A percentile compares a stretch with the other conserved stretches of the same genome.
phyloP scores from a whole-genome alignment of 2,888 invertebrate genomes.

The Melanophora roralis region DNA sequence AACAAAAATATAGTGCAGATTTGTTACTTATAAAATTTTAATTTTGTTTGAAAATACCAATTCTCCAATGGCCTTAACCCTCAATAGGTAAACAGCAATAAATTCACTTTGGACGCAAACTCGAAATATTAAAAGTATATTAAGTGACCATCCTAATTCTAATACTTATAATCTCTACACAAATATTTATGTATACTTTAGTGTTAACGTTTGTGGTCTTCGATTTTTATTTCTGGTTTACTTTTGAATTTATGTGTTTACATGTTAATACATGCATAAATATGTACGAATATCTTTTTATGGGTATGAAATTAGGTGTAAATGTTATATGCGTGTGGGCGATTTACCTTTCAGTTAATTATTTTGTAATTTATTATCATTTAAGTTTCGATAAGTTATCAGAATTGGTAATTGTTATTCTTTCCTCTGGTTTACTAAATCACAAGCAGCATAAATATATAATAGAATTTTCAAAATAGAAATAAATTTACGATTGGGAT shows the following conservation, averaged over 20 bases:
- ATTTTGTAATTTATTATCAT: conserved; percentile 27
- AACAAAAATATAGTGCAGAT: too few relatives aligned
- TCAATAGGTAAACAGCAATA: not conserved
- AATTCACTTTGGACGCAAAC: not conserved
- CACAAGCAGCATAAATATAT: too few relatives aligned
- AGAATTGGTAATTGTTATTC: not conserved
- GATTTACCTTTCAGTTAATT: not conserved
- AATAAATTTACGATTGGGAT: too few relatives aligned
- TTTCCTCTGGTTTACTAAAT: not conserved
- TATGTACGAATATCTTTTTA: not conserved
- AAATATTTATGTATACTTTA: too few relatives aligned
- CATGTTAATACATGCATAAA: too few relatives aligned
- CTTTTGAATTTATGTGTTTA: not conserved
- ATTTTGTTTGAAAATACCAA: too few relatives aligned
- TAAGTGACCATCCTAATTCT: not conserved
- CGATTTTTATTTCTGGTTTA: not conserved
- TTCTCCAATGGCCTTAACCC: not conserved
- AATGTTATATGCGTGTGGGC: not conserved
- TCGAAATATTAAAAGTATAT: not conserved
- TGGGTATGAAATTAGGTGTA: not conserved
- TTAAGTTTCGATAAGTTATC: conserved; percentile 1
- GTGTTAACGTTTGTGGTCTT: not conserved
- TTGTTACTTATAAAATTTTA: too few relatives aligned
- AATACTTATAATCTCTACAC: too few relatives aligned
- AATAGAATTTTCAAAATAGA: too few relatives aligned